Conservation (phyloP, 1,140 invertebrate genomes). For the Tetramorium alpestre region DNA sequence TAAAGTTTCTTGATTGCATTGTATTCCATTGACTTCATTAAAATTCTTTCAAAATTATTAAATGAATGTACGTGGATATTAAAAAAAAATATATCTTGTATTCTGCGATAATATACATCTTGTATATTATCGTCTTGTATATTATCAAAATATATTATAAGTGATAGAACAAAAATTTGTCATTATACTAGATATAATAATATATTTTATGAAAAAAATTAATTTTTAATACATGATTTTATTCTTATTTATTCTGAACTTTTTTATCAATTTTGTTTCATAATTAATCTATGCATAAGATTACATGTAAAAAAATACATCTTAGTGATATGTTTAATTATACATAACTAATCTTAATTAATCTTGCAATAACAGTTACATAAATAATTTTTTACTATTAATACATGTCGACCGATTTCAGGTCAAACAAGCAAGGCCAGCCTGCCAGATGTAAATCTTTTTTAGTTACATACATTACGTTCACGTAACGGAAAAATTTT, state of each 20-base stretch:
- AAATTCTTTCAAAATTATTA: not conserved
- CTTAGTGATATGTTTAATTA: constrained; percentile 6
- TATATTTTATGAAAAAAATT: not conserved
- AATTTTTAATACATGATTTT: not conserved
- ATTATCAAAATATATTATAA: not conserved
- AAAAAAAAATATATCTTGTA: not conserved
- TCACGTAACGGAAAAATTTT: not conserved
- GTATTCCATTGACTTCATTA: not conserved
- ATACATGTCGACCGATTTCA: not conserved
- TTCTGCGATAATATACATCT: not conserved
- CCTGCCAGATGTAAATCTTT: not conserved
- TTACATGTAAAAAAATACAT: not conserved
- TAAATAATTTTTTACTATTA: not conserved
- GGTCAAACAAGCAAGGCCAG: not conserved
- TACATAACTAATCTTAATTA: not conserved
- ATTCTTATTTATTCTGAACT: not conserved
- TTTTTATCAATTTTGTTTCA: not conserved
- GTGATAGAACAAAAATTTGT: not conserved
- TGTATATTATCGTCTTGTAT: not conserved
- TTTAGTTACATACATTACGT: not conserved
- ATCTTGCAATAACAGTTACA: not conserved
- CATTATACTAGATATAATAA: not conserved
- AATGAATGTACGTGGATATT: not conserved
- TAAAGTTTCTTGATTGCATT: not conserved
- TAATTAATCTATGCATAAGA: not conserved